A percentile compares a stretch with the other conserved stretches of the same genome.
Conservation (phyloP, 2,113 vertebrate genomes). For the Toxotes jaculatrix region DNA sequence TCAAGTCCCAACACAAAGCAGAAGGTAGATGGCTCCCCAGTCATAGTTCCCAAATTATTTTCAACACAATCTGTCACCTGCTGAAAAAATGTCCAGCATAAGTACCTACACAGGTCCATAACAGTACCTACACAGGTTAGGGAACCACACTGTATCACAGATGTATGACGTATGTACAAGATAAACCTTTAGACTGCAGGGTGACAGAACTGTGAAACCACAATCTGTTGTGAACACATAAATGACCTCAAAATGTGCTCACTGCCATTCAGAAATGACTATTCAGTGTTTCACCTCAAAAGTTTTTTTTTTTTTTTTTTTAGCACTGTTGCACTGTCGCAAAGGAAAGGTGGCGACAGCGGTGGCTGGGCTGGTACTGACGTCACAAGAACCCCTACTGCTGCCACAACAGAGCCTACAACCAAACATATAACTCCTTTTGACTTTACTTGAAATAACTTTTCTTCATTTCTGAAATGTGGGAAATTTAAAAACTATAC, state of each 20-base stretch:
- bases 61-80: background rate
- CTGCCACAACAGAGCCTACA: background rate
- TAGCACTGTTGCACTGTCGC: slow-evolving; percentile 5
- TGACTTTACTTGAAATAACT: background rate
- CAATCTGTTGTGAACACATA: background rate
- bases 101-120: no score
- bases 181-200: background rate
- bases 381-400: background rate
- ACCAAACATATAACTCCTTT: background rate
- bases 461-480: no score
- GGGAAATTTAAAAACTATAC: background rate
- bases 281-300: slow-evolving; percentile 7
- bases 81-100: background rate
- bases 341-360: slow-evolving; percentile 2
- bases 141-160: background rate
- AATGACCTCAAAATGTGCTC: background rate
- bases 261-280: slow-evolving; percentile 10
- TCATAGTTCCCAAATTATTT: background rate
- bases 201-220: background rate
- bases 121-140: background rate
- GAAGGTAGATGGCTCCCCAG: background rate
- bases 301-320: slow-evolving; percentile 7
- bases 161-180: background rate
- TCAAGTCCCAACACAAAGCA: background rate
- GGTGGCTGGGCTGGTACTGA: background rate